Base-by-base conservation (phyloP, 2,888 invertebrate genomes). In the Heliconius aoede region DNA sequence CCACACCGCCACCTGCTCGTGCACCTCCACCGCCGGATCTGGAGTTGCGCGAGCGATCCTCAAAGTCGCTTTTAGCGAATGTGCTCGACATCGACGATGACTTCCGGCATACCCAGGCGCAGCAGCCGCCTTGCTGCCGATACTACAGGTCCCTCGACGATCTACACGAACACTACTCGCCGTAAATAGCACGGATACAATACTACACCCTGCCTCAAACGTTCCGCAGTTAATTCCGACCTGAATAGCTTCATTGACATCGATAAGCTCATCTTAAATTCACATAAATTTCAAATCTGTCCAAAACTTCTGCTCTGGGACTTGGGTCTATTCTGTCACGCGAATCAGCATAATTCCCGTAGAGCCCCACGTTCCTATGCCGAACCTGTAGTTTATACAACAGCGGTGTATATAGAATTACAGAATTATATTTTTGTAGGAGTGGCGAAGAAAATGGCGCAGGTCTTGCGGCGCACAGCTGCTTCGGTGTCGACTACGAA, bases 31-130 rank as follows among this genome's bases (percentile, higher is more conserved):
- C 98, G 91, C 96, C 97, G 76, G 98, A 98, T 93, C 95, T 98
- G 89, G 98, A 98, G 95, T 95, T 98, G 88, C 97, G 97, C 90
- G 98, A 98, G 91, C 96, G 96, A 88, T 98, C 98, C 85, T 98
- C 98, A 87, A 98, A 98, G 95, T 98, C 98, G 89, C 96, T 99
- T 86, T 95, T 99, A 89, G 99, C 99, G 86, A 99, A 99, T 95
- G 98, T 99, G 87, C 96, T 99, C 88, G 99, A 99, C 95, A 98
- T 99, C 94, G 99, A 99, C 92, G 99, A 99, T 94, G 99, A 99
- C 95, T 98, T 98, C 95, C 96, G 97, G 86, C 97, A 97, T 93
- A 96, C 96, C 89, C 97, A 97, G 88, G 95, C 96, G 91, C 96
- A 96, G 91, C 95, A 96, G 92, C 95, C 95, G 84, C 95, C 95